These are phyloP conservation scores for Lottia scabra DNA, from an alignment of 2,888 invertebrate species.

Conservation along the genomic window DNA sequence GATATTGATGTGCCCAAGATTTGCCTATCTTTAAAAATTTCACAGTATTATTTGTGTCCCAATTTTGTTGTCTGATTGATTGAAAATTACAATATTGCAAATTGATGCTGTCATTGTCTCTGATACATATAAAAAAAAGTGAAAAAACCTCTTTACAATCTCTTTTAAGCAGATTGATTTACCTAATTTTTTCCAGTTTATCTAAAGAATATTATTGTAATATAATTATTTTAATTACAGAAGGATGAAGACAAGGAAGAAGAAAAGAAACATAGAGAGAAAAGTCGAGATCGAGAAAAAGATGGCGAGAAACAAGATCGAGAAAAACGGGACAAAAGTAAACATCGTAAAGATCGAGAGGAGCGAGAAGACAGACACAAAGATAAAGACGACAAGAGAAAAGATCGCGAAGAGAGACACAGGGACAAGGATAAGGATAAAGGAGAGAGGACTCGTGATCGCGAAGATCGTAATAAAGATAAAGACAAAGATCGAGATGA, in stretches of 20 bases:
- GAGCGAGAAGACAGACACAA: slow-evolving; percentile 26
- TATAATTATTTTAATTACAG: neutral
- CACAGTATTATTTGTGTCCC: too few relatives aligned
- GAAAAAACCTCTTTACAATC: too few relatives aligned
- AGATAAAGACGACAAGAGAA: slow-evolving; percentile 21
- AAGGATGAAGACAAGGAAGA: neutral
- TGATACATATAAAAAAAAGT: too few relatives aligned
- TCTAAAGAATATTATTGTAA: too few relatives aligned
- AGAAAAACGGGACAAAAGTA: slow-evolving; percentile 23
- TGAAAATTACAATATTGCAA: too few relatives aligned
- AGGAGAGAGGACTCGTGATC: slow-evolving; percentile 28
- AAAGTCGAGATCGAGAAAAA: slow-evolving; percentile 18
- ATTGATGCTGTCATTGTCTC: too few relatives aligned
- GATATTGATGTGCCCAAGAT: too few relatives aligned
- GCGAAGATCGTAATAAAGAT: slow-evolving; percentile 29
- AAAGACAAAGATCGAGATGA: slow-evolving; percentile 30
- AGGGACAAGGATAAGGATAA: slow-evolving; percentile 38
- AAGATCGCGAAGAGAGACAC: slow-evolving; percentile 24
- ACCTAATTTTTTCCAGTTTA: too few relatives aligned
- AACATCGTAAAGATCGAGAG: slow-evolving; percentile 29
- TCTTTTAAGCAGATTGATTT: too few relatives aligned
- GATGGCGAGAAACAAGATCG: slow-evolving; percentile 21
- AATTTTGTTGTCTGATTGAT: too few relatives aligned
- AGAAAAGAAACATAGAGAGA: slow-evolving; percentile 22
- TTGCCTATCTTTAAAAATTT: too few relatives aligned